Percentiles rank a stretch among this genome's conserved stretches.
phyloP scores from a whole-genome alignment of 2,797 vertebrate genomes.

The Enteromius paludinosus region DNA sequence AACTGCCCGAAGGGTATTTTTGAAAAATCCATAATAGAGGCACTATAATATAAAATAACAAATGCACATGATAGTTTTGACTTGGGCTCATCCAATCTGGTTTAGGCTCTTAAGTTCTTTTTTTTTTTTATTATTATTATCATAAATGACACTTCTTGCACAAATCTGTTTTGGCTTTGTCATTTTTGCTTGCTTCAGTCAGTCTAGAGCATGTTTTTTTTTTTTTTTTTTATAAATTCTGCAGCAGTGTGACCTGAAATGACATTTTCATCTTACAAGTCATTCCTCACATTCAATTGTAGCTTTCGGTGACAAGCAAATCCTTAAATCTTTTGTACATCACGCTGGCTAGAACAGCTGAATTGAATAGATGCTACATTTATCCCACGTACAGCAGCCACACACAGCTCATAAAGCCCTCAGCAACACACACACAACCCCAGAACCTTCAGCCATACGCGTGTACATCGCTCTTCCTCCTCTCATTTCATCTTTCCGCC shows the following conservation, averaged over 20 bases:
- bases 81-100: background rate
- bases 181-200: background rate
- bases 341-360: background rate
- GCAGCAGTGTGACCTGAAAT: background rate
- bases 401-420: conserved; percentile 27
- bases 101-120: background rate
- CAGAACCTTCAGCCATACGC: background rate
- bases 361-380: conserved; percentile 9
- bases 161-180: background rate
- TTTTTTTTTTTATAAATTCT: background rate
- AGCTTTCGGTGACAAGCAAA: background rate
- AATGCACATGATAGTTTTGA: background rate
- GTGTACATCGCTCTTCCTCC: background rate
- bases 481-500: background rate
- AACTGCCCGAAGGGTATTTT: too few species aligned
- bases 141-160: background rate
- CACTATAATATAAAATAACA: background rate
- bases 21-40: too few species aligned
- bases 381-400: background rate
- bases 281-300: conserved; percentile 6
- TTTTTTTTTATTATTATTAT: background rate
- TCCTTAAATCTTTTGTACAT: background rate
- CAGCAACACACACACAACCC: background rate
- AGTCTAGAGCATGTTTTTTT: background rate
- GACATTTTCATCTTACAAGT: background rate